phyloP scores from a whole-genome alignment of 1,140 invertebrate species.

The Homarus americanus region DNA sequence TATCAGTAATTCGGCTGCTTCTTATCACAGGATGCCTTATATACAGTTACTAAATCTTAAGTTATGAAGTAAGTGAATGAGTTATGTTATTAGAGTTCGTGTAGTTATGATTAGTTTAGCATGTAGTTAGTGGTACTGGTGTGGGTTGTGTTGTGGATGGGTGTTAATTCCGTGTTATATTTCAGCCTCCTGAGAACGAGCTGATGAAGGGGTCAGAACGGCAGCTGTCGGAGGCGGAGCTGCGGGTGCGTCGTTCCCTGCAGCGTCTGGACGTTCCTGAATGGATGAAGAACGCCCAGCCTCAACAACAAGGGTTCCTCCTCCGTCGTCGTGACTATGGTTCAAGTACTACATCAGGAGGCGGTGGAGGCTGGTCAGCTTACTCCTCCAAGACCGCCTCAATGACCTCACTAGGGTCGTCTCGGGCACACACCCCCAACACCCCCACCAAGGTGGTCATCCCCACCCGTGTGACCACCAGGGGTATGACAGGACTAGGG shows the following conservation, averaged over 20 bases:
- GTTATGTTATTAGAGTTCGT: no score
- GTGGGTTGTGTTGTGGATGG: neutral
- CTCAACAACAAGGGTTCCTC: constrained; percentile 78
- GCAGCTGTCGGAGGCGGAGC: constrained; percentile 92
- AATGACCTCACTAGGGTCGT: constrained; percentile 74
- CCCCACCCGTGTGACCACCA: constrained; percentile 72
- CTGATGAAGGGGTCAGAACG: constrained; percentile 89
- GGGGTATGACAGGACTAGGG: constrained; percentile 45
- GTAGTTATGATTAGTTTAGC: no score
- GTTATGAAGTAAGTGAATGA: neutral
- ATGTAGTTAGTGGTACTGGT: neutral
- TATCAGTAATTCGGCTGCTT: no score
- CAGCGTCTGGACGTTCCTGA: constrained; percentile 96
- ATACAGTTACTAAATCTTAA: no score
- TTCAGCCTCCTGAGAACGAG: constrained; percentile 94
- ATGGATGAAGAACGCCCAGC: constrained; percentile 92
- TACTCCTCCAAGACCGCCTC: constrained; percentile 74
- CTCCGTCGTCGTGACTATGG: constrained; percentile 67
- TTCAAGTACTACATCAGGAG: constrained; percentile 18
- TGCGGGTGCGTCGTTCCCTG: constrained; percentile 93
- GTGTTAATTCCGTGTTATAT: constrained; percentile 76
- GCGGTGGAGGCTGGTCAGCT: constrained; percentile 73
- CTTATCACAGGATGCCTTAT: no score
- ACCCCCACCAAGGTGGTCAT: constrained; percentile 75
- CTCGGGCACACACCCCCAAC: constrained; percentile 67